Base-by-base conservation (phyloP, 2,113 vertebrate species). In the Elephantulus edwardii region DNA sequence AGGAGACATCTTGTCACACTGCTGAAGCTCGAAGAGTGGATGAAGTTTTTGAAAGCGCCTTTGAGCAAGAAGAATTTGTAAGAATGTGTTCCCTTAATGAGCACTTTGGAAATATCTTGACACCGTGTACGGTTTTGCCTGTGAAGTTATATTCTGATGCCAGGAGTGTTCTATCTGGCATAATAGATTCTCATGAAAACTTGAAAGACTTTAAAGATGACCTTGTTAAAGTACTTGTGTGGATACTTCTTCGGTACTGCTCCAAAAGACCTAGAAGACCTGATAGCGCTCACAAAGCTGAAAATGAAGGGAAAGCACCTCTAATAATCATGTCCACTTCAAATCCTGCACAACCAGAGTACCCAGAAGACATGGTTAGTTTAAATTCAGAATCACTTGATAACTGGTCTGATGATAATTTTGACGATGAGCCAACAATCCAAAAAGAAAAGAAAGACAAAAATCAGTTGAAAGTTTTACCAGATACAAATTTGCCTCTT, bases 1-100 rank as follows among this genome's bases (percentile, higher is more conserved):
- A 99, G 96, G 99, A 99, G 97, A 99, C 99, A 1, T 99, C 99
- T 16, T 99, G 99, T 94, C 99, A 99, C 94, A 98, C 99, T 11
- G 98, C 98, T 91, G 99, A 99, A 97, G 99, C 99, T 48, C 98
- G 97, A 86, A 97, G 98, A 94, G 98, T 99, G 76, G 99, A 99
- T 82, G 99, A 99, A 96, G 98, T 99, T 75, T 99, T 99, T 87
- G 98, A 98, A 96, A 97, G 96, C 70, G 98, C 99, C 17, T 99
- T 99, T 52, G 98, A 98, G 91, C 97, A 97, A 10, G 97, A 98
- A 10, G 98, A 99, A 86, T 94, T 92, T 54, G 83, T 97, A 0
- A 97, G 97, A 89, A 92, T 97, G 71, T 97, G 97, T 77, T 97
- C 98, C 48, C 95, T 98, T n/a, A 99, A 99, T 96, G 96, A 98